phyloP scores from a whole-genome alignment of 2,797 vertebrate species.

The Syngnathus rostellatus region DNA sequence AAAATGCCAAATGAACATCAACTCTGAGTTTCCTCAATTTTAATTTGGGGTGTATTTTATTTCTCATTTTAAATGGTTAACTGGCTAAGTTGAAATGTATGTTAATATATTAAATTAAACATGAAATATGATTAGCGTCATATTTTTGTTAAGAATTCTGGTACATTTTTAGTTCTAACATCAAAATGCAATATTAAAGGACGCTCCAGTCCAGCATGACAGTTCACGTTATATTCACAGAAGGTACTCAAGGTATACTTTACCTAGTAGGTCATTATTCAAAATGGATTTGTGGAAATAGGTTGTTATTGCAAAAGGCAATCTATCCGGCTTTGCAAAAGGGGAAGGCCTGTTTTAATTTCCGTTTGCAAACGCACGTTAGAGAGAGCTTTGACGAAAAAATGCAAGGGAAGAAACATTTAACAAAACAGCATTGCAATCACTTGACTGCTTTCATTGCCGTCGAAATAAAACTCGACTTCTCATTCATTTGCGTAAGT shows the following conservation, averaged over 20 bases:
- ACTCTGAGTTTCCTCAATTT: too few relatives aligned
- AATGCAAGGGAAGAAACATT: neutral
- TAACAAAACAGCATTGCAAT: neutral
- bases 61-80: too few relatives aligned
- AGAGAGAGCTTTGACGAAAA: neutral
- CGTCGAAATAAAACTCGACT: neutral
- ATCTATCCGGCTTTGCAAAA: neutral
- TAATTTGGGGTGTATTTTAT: too few relatives aligned
- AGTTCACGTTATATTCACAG: neutral
- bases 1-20: too few relatives aligned
- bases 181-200: neutral
- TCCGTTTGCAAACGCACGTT: neutral
- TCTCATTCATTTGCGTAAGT: neutral
- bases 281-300: neutral
- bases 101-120: neutral
- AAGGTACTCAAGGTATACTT: neutral
- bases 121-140: neutral
- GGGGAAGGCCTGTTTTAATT: neutral
- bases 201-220: neutral
- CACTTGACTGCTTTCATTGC: neutral
- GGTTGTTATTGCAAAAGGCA: neutral
- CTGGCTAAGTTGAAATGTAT: too few relatives aligned
- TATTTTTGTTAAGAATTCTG: neutral
- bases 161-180: neutral
- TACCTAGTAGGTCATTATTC: neutral